Evolutionary conservation across 1,140 invertebrate species (phyloP), one percentile per base, ranked within the genome.

Genomic region (Prorops nasuta): DNA sequence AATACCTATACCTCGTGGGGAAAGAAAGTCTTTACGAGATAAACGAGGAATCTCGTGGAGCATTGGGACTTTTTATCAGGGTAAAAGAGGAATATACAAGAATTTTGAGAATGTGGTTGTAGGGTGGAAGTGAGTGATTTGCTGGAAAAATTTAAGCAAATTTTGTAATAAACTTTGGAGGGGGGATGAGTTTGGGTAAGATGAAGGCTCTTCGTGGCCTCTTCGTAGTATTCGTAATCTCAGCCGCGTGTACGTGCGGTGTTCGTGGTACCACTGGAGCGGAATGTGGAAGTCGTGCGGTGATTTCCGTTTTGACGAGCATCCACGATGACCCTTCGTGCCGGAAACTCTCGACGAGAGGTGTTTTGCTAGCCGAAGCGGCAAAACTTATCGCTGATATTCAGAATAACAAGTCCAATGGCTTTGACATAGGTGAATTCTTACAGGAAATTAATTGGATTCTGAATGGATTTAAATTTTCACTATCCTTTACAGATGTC

Each of bases 261-360:
- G 69, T 38, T 6, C 63, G 58, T 3, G n/a, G n/a, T n/a, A n/a
- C n/a, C n/a, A n/a, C n/a, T n/a, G n/a, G n/a, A n/a, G 60, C 71
- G 4, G 69, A 74, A 48, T 76, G 73, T 43, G 45, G 56, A 12
- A 55, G 41, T 20, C 56, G 49, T 17, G 54, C 60, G 4, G 58
- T 69, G 54, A 67, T 76, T 9, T 68, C 72, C 7, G 34, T 69
- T 17, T 31, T 76, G 8, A 69, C 67, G 0, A 64, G 49, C 22
- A 53, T 76, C 20, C 73, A 76, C 45, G 66, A 74, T 39, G 72
- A 74, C 54, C 46, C 67, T 2, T 52, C 60, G 6, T 76, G 73
- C 48, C 52, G 48, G 8, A 64, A 67, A 8, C 17, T 72, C 3
- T 74, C 72, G 9, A 36, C 62, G 0, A 71, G 54, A 35, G 72